Evolutionary conservation across 2,888 invertebrate genomes (phyloP), one percentile per base, ranked within the genome.

Genomic region (Ormyrus thymus): DNA sequence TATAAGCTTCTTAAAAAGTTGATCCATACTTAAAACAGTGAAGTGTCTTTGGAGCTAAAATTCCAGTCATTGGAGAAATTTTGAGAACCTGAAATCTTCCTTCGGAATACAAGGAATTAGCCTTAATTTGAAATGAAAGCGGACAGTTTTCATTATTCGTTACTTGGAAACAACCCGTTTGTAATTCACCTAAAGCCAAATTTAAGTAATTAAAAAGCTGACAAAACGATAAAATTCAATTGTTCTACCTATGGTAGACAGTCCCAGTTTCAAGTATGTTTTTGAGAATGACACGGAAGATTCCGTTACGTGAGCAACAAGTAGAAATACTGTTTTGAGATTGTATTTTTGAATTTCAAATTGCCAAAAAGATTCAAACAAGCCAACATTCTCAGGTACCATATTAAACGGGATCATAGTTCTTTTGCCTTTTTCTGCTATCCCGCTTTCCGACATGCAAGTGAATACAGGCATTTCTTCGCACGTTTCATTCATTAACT

Each of bases 281-380:
- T 61, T 62, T 56, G 6, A 6, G 10, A 56, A 78, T 0, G 15
- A 50, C 46, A 80, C 7, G 2, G n/a, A 58, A 3, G 80, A 75
- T n/a, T 80, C 80, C 5, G 15, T 10, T 4, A 78, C 71, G 11
- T 74, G 62, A 10, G 94, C 94, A 29, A 93, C 94, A 11, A 95
- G 90, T 29, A 95, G 86, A 85, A 95, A 92, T 79, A 91, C 89
- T 70, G 92, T 91, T 48, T 90, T 89, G 68, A 94, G 89, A 81
- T 92, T 90, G 86, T 93, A 91, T 72, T 91, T 90, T 3, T 92
- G 92, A 83, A 95, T 93, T 15, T 88, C 85, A 84, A 95, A 94
- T 82, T 91, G 92, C 93, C 94, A 95, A 85, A 93, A 92, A 0
- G 93, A 93, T 89, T 95, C 94, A 81, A 93, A 93, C 4, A 91